Conservation (phyloP, 2,797 vertebrate genomes). For the Scarus forsteni region DNA sequence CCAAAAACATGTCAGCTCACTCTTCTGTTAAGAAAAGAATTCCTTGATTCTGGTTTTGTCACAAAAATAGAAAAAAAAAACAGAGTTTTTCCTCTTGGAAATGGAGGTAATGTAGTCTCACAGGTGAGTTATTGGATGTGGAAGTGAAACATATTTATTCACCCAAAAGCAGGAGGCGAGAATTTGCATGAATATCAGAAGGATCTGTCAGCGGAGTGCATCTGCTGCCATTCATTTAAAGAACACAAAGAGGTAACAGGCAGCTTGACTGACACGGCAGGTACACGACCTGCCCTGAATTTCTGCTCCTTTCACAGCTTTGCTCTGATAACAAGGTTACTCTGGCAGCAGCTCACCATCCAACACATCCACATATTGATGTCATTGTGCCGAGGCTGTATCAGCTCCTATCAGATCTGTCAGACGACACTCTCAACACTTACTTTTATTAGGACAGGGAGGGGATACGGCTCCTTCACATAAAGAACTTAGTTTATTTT, state of each 20-base stretch:
- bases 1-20: not conserved
- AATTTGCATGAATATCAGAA: conserved; percentile 33
- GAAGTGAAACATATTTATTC: not conserved
- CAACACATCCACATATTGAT: conserved; percentile 31
- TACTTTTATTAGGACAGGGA: conserved; percentile 28
- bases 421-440: conserved; percentile 45
- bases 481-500: not conserved
- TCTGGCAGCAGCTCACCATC: conserved; percentile 56
- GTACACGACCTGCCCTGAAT: conserved; percentile 13
- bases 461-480: not conserved
- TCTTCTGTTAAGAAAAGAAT: not conserved
- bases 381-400: conserved; percentile 42
- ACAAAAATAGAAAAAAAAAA: not conserved
- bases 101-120: not conserved
- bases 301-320: conserved; percentile 27
- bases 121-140: not conserved
- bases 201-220: conserved; percentile 15
- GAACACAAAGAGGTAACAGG: conserved; percentile 28
- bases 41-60: too few relatives aligned
- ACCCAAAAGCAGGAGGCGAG: not conserved
- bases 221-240: conserved; percentile 35
- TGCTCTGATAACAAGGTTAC: conserved; percentile 57
- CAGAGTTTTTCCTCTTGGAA: not conserved
- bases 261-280: conserved; percentile 41
- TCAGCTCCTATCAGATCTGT: conserved; percentile 41